phyloP scores from a whole-genome alignment of 2,113 vertebrate species.

The Dicrurus megarhynchus region DNA sequence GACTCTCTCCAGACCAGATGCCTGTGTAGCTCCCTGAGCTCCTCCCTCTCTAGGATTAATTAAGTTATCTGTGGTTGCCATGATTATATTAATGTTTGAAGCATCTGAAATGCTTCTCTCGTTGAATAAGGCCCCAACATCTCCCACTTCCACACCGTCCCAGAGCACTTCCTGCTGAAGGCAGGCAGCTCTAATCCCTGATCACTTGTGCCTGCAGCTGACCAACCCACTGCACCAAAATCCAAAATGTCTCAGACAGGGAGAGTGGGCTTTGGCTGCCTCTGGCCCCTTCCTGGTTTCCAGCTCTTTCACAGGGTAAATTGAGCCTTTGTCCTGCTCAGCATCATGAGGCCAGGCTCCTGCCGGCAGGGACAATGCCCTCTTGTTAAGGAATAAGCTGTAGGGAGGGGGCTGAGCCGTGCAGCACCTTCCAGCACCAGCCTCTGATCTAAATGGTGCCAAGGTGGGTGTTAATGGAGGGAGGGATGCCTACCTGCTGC shows the following conservation, averaged over 20 bases:
- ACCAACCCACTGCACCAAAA: neutral
- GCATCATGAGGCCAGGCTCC: neutral
- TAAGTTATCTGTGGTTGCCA: neutral
- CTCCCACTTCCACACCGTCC: neutral
- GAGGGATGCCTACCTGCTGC: neutral
- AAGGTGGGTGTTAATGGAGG: neutral
- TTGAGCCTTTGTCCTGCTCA: conserved; percentile 22
- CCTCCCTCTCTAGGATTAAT: neutral
- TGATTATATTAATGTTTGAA: neutral
- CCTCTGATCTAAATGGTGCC: neutral
- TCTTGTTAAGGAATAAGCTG: neutral
- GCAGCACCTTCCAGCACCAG: neutral
- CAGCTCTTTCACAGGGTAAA: conserved; percentile 7
- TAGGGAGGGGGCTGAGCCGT: neutral
- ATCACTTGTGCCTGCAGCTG: neutral
- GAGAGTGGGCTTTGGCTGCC: neutral
- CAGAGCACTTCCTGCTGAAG: neutral
- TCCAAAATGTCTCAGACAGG: neutral
- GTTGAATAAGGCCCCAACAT: neutral
- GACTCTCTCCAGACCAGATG: neutral
- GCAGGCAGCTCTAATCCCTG: neutral
- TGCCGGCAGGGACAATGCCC: neutral
- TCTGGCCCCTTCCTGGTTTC: neutral
- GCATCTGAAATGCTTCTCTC: neutral
- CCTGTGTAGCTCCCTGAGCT: neutral